Conservation (phyloP, 2,888 invertebrate genomes). For the Pheosia gnoma region DNA sequence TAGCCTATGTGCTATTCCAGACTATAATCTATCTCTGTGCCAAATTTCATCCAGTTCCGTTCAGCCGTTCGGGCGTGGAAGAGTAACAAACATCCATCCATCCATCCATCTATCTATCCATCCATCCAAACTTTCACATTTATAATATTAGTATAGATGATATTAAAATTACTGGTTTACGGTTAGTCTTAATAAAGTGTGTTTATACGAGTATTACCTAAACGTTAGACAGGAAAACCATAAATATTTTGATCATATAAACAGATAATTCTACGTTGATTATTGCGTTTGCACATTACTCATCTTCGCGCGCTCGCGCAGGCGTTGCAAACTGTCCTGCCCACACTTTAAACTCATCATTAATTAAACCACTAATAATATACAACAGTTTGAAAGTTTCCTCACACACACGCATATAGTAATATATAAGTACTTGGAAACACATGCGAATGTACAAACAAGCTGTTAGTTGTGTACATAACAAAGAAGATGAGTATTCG, state of each 20-base stretch:
- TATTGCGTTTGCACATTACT: slow-evolving; percentile 38
- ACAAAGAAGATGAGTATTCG: background rate
- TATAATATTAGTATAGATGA: too few species aligned
- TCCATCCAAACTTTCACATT: too few species aligned
- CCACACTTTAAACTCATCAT: slow-evolving; percentile 25
- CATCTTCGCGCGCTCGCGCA: slow-evolving; percentile 39
- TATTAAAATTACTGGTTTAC: background rate
- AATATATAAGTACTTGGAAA: background rate
- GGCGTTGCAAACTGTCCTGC: slow-evolving; percentile 33
- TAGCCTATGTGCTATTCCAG: too few species aligned
- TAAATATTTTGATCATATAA: slow-evolving; percentile 1
- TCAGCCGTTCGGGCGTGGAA: too few species aligned
- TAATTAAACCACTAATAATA: slow-evolving; percentile 38
- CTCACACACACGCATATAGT: slow-evolving; percentile 12
- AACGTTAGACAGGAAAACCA: background rate
- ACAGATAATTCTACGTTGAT: slow-evolving; percentile 20
- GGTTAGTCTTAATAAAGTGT: background rate
- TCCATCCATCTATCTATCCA: too few species aligned
- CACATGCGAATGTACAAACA: background rate
- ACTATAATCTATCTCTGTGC: too few species aligned
- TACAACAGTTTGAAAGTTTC: slow-evolving; percentile 25
- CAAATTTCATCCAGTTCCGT: too few species aligned
- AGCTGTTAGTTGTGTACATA: background rate
- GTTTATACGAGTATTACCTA: background rate
- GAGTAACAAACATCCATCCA: too few species aligned